These are phyloP conservation scores for Abramis brama DNA, from an alignment of 2,113 vertebrate genomes.

Conservation along the genomic window DNA sequence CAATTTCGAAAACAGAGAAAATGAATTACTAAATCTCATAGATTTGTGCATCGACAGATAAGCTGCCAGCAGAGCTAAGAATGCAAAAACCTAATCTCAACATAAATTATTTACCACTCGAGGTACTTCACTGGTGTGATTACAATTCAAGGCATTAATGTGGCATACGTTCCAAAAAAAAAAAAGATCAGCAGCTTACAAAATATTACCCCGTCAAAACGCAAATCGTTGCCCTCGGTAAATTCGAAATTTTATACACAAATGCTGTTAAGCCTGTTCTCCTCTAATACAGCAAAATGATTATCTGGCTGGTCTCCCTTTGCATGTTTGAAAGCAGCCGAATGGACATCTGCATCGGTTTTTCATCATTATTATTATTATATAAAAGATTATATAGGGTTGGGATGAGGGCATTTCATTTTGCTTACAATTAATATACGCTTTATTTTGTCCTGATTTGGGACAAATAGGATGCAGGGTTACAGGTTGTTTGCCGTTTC, in stretches of 20 bases:
- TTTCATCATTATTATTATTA: conserved; percentile 54
- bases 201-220: conserved; percentile 23
- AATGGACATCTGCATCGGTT: conserved; percentile 45
- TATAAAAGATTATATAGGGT: conserved; percentile 49
- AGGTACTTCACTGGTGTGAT: conserved; percentile 49
- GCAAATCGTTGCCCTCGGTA: background rate
- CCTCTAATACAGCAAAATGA: conserved; percentile 48
- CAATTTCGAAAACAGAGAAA: conserved; percentile 37
- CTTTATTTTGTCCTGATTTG: conserved; percentile 33
- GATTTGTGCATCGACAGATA: conserved; percentile 41
- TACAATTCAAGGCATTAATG: conserved; percentile 41
- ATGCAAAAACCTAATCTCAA: conserved; percentile 54
- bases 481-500: conserved; percentile 6
- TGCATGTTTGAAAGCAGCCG: conserved; percentile 43
- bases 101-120: conserved; percentile 46
- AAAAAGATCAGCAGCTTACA: conserved; percentile 24
- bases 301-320: conserved; percentile 39
- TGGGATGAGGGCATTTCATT: conserved; percentile 45
- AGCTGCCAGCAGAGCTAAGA: conserved; percentile 40
- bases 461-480: conserved; percentile 27
- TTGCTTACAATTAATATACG: conserved; percentile 46
- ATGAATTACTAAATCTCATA: conserved; percentile 37
- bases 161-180: conserved; percentile 43
- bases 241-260: conserved; percentile 14
- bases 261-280: conserved; percentile 45